Base-by-base conservation (phyloP, 2,113 vertebrate genomes). In the Cygnus atratus region DNA sequence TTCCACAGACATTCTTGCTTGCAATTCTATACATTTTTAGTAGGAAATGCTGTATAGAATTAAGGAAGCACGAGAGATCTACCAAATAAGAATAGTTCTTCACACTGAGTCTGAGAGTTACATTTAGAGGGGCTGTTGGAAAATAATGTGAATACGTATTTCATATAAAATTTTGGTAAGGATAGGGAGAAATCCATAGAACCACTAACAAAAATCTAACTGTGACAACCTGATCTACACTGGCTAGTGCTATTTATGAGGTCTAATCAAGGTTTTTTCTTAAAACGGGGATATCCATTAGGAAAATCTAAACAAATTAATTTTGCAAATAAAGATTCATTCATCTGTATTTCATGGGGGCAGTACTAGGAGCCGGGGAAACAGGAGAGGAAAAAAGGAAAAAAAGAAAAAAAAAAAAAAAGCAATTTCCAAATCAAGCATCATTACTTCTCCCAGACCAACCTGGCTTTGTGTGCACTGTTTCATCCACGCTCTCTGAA, bases 391-490 rank as follows among this genome's bases (percentile, higher is more conserved):
- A 19, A 28, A 28, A 28, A 29, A 35, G 48, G 0, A 10, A 73
- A 19, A 74, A 3, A 57, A n/a, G n/a, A n/a, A 2, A 8, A 14
- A 9, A 24, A 28, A 37, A 37, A 41, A 68, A 41, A 33, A 29
- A 66, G 18, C 17, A 18, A 35, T 90, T 76, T 39, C 16, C 35
- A 83, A 2, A 13, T 55, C 52, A 92, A 16, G 3, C 22, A 9
- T 13, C 18, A 25, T 7, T 41, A 18, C 46, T 48, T 80, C 44
- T 43, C 19, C 55, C 19, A 21, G 3, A 89, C 85, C n/a, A 86
- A 99, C 99, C 99, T 98, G 99, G 99, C 85, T 99, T 99, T 50
- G 95, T 92, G 73, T 92, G 92, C 29, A 48, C 61, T 5, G 97
- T 63, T 83, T 98, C 97, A 54, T 99, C 98, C 54, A 97, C 83